Percentiles rank a stretch among this genome's conserved stretches.
These are phyloP conservation scores for Macaria liturata DNA, from an alignment of 2,888 invertebrate species.

Conservation along the genomic window DNA sequence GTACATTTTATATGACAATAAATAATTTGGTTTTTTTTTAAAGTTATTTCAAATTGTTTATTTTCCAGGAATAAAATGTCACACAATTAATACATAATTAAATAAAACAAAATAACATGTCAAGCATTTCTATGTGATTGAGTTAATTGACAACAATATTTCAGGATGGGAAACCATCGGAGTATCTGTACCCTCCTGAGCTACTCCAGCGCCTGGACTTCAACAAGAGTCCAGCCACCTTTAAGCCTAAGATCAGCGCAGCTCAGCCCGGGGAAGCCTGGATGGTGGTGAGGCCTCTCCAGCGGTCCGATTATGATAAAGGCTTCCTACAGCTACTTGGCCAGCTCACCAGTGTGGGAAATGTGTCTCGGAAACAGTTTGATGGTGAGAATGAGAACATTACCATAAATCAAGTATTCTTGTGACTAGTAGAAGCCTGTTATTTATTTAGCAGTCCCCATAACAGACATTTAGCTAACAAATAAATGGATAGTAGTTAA, in stretches of 20 bases:
- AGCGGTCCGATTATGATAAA: constrained; percentile 91
- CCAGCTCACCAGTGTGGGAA: constrained; percentile 94
- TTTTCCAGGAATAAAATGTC: too few species aligned
- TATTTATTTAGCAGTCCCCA: too few species aligned
- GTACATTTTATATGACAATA: too few species aligned
- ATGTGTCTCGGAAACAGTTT: constrained; percentile 90
- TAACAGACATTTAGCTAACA: too few species aligned
- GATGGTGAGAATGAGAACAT: constrained; percentile 91
- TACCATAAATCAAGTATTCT: too few species aligned
- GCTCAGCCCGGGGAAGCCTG: constrained; percentile 88
- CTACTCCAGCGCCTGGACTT: constrained; percentile 87
- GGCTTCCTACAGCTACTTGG: constrained; percentile 91
- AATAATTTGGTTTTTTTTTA: too few species aligned
- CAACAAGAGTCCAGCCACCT: constrained; percentile 83
- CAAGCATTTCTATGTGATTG: too few species aligned
- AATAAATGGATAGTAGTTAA: too few species aligned
- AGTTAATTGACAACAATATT: constrained; percentile 18
- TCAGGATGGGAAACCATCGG: constrained; percentile 72
- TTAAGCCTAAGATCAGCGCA: constrained; percentile 88
- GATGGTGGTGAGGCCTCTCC: constrained; percentile 91
- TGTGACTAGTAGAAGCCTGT: too few species aligned
- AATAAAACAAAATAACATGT: too few species aligned
- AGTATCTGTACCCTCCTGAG: constrained; percentile 86
- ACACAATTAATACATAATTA: too few species aligned
- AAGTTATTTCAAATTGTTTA: too few species aligned